Evolutionary conservation across 2,888 invertebrate genomes (phyloP).

Genomic region (Mythimna pallens): DNA sequence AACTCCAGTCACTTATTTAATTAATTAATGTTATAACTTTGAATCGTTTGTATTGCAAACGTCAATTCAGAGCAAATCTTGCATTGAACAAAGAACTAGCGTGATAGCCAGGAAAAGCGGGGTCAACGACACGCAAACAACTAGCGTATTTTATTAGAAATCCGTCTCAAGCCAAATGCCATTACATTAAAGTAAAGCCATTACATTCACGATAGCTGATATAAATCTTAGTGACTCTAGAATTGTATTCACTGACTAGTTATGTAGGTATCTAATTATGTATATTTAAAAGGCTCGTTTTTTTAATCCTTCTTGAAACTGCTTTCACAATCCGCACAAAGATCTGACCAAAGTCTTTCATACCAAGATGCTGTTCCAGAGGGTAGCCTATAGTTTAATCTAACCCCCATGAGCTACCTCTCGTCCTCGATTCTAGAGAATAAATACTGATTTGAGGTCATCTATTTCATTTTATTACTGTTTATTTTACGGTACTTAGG

Average conservation of each 20-base stretch:
- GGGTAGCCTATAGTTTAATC: neutral
- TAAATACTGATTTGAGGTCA: neutral
- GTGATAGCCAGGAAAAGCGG: conserved; percentile 16
- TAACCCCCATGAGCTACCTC: neutral
- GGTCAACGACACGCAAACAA: conserved; percentile 45
- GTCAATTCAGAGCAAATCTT: conserved; percentile 34
- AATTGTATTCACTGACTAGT: neutral
- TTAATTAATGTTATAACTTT: neutral
- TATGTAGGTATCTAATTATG: neutral
- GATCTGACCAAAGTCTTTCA: neutral
- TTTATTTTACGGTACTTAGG: neutral
- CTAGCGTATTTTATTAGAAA: conserved; percentile 54
- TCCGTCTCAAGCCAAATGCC: conserved; percentile 37
- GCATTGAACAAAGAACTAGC: conserved; percentile 31
- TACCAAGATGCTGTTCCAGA: too few relatives aligned
- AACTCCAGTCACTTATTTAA: neutral
- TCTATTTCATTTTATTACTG: neutral
- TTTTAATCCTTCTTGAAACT: neutral
- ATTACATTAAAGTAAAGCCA: conserved; percentile 19
- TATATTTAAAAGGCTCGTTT: neutral
- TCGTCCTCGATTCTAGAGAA: neutral
- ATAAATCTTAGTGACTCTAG: neutral
- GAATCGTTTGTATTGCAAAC: conserved; percentile 8
- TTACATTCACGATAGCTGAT: conserved; percentile 11
- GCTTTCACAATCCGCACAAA: neutral